phyloP scores from a whole-genome alignment of 2,113 vertebrate genomes.

The Gnathochromis pfefferi region DNA sequence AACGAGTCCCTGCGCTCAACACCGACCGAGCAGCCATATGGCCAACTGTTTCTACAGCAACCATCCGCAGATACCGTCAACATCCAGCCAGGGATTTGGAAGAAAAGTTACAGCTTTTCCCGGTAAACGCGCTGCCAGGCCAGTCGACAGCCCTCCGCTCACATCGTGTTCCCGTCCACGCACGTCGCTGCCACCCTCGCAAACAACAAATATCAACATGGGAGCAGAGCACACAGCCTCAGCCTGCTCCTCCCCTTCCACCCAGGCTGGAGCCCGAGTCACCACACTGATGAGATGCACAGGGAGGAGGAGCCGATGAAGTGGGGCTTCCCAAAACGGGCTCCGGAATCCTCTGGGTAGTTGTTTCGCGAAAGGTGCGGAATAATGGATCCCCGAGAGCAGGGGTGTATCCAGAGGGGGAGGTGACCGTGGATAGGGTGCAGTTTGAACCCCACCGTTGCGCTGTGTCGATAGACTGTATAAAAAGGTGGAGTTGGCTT shows the following conservation, averaged over 20 bases:
- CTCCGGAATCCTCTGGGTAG: not conserved
- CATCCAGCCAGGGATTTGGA: not conserved
- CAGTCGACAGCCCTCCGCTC: conserved; percentile 1
- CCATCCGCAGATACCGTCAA: not conserved
- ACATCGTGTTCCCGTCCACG: conserved; percentile 1
- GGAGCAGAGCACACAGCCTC: conserved; percentile 11
- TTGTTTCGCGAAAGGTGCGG: not conserved
- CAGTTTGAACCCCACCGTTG: not conserved
- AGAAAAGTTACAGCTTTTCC: conserved; percentile 26
- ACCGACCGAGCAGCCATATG: not conserved
- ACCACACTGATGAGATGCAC: not conserved
- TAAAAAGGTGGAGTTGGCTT: not conserved
- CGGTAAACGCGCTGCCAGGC: not conserved
- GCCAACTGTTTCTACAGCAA: not conserved
- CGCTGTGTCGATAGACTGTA: not conserved
- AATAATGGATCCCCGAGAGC: not conserved
- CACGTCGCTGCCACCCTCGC: conserved; percentile 36
- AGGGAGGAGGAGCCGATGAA: not conserved
- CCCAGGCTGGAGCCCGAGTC: conserved; percentile 11
- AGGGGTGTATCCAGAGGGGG: not conserved
- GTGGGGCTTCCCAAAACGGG: conserved; percentile 8
- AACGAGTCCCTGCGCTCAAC: not conserved
- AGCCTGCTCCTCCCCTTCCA: conserved; percentile 49
- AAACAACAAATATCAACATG: conserved; percentile 53
- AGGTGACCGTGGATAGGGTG: not conserved